phyloP scores from a whole-genome alignment of 1,140 invertebrate species.

The Ooceraea biroi region DNA sequence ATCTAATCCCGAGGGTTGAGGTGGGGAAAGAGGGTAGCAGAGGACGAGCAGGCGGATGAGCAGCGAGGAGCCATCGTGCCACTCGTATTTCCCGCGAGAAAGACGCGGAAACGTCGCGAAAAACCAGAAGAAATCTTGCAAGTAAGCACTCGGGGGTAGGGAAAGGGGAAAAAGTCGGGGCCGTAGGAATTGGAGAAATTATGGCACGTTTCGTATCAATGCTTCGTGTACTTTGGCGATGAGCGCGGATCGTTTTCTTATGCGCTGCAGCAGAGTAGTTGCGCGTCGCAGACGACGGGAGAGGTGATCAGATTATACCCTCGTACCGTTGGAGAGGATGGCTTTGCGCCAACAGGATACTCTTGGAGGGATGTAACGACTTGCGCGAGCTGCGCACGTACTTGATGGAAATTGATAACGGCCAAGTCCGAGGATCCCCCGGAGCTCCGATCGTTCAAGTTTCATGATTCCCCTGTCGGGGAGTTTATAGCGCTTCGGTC shows the following conservation, averaged over 20 bases:
- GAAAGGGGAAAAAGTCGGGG: neutral
- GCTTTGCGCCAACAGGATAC: neutral
- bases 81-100: slow-evolving; percentile 59
- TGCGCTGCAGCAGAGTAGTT: neutral
- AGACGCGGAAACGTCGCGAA: slow-evolving; percentile 27
- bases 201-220: slow-evolving; percentile 2
- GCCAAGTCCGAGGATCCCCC: neutral
- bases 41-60: neutral
- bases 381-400: slow-evolving; percentile 14
- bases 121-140: slow-evolving; percentile 22
- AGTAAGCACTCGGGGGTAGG: neutral
- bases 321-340: neutral
- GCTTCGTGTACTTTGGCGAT: slow-evolving; percentile 24
- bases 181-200: neutral
- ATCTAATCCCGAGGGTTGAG: slow-evolving; percentile 60
- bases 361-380: slow-evolving; percentile 23
- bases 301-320: slow-evolving; percentile 14
- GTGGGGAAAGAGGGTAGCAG: neutral
- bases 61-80: slow-evolving; percentile 35
- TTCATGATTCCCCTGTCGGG: neutral
- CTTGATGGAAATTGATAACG: slow-evolving; percentile 42
- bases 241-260: slow-evolving; percentile 50
- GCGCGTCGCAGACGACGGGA: neutral
- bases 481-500: neutral
- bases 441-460: neutral